Evolutionary conservation across 1,140 invertebrate species (phyloP).

Genomic region (Halotydeus destructor): DNA sequence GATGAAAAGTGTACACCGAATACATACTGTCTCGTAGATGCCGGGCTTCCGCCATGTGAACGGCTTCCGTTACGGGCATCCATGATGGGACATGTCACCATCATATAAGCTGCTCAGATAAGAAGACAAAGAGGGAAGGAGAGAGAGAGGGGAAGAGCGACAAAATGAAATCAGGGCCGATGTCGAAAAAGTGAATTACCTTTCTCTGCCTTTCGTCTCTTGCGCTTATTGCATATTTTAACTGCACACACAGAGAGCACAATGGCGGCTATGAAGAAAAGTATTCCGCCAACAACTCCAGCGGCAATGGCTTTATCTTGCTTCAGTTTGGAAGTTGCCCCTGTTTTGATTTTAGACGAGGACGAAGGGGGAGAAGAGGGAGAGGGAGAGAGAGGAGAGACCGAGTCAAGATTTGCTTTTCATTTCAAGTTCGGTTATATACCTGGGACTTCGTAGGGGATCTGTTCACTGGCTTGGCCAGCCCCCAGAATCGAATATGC

Average conservation of each 20-base stretch:
- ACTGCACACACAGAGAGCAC: constrained; percentile 85
- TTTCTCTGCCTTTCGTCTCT: constrained; percentile 88
- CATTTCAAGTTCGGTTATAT: constrained; percentile 2
- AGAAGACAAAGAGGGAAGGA: constrained; percentile 13
- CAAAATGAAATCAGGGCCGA: background rate
- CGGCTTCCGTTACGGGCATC: constrained; percentile 66
- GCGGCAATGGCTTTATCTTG: constrained; percentile 27
- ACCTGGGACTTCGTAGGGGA: constrained; percentile 56
- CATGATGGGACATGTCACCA: constrained; percentile 83
- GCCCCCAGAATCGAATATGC: constrained; percentile 43
- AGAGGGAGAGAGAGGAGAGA: constrained; percentile 7
- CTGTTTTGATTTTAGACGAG: background rate
- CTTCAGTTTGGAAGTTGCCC: background rate
- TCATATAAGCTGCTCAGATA: constrained; percentile 61
- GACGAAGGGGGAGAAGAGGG: constrained; percentile 2
- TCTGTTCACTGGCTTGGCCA: constrained; percentile 57
- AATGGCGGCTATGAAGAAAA: constrained; percentile 89
- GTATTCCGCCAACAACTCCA: constrained; percentile 73
- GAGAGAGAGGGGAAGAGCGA: background rate
- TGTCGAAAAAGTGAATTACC: constrained; percentile 39
- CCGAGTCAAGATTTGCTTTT: background rate
- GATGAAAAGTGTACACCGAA: background rate
- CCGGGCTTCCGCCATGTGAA: constrained; percentile 60
- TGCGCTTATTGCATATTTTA: constrained; percentile 89
- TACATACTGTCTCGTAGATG: constrained; percentile 83